Evolutionary conservation across 2,888 invertebrate genomes (phyloP), one percentile per base, ranked within the genome.

Genomic region (Anaspis maculata): DNA sequence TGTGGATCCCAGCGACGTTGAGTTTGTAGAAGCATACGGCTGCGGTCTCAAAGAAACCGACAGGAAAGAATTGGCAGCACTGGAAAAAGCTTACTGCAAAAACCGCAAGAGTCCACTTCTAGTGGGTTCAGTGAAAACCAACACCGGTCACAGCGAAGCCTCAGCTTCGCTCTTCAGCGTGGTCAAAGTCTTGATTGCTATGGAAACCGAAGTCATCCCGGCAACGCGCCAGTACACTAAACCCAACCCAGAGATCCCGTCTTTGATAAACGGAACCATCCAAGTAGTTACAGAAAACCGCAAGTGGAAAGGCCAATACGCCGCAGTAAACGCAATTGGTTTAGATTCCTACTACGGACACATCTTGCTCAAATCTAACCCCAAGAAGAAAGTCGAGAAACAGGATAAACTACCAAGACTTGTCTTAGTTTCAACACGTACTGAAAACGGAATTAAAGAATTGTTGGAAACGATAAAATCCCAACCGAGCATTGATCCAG

Each of bases 81-180:
- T 98, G 44, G 84, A 86, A 2, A 83, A 87, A 43, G 74, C 90
- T 30, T 92, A 92, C 67, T 92, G 92, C 68, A 78, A 81, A 61
- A 79, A 79, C 42, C 76, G 92, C 16, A 69, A 72, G 32, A 63
- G 65, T 10, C 92, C 96, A 3, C 72, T 98, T 28, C 66, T 92
- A 30, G 77, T 98, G 48, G 97, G 97, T 4, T 92, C 95, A 0
- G 87, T 95, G 0, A 98, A 98, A 66, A 88, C 94, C 2, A 96
- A 96, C 67, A 90, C 96, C 83, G 97, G 97, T 1, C 97, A 98
- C 63, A 82, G 92, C 7, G 97, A 98, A 67, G 89, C 95, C 2
- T 82, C 84, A 1, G 82, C 87, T 19, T 89, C 89, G 12, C 71
- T 95, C 15, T 86, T 91, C 56, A 82, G 90, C 3, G 71, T 96